Evolutionary conservation across 2,113 vertebrate species (phyloP), one percentile per base, ranked within the genome.

Genomic region (Oriolus oriolus): DNA sequence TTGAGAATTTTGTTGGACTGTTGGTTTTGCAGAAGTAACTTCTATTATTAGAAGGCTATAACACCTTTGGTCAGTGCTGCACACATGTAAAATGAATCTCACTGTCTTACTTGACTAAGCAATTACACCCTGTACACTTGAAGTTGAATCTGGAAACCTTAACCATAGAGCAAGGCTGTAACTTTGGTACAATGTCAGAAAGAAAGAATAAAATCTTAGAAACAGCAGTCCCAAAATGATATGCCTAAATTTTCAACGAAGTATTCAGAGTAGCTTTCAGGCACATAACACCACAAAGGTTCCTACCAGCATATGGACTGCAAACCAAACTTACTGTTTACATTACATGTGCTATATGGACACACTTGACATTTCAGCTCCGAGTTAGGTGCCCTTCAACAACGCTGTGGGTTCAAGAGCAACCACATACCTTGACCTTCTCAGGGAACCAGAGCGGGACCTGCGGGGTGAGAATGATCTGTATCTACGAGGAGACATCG

Each of bases 401-500:
- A 74, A 2, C 0, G 5, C 4, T 37, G 31, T 5, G 4, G 3
- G 5, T 23, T 37, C 10, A 19, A 14, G 0, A 60, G 6, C 63
- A 61, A 28, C 5, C n/a, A 91, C 97, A 17, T 94, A 99, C 98
- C 98, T 98, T 45, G 98, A 98, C 66, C 98, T 98, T 96, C 98
- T 98, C 71, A 98, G 93, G 53, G 98, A 98, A 22, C 95, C 97
- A 91, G 98, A 99, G 13, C 98, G 97, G 93, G 98, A 98, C 84
- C 98, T 97, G 93, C 98, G 97, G 41, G 98, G 97, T 44, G 98
- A 98, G 78, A 97, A 97, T 0, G 98, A 98, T 82, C 98, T 98
- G 41, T 98, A 99, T 66, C 98, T 98, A 39, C 98, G 98, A 90
- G 98, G 98, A 95, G 98, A 98, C 5, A 98, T 96, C 42, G 98